Evolutionary conservation across 2,113 vertebrate genomes (phyloP).

Genomic region (Siniperca chuatsi): DNA sequence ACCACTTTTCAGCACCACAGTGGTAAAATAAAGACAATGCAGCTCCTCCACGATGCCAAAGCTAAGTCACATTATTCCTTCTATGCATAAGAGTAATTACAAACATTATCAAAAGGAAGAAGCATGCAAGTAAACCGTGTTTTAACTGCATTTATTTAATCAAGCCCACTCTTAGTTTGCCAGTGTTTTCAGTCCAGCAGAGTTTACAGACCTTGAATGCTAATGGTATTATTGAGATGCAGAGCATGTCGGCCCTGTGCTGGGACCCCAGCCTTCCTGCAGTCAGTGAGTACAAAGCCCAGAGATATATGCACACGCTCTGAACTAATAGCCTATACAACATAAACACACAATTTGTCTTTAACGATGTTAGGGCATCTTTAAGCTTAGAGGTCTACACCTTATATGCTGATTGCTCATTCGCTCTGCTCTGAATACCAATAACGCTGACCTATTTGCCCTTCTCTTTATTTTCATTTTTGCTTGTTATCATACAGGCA

Average conservation of each 20-base stretch:
- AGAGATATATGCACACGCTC: constrained; percentile 55
- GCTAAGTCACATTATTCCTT: not conserved
- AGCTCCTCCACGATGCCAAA: constrained; percentile 1
- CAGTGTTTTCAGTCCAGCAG: constrained; percentile 38
- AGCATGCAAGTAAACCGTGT: not conserved
- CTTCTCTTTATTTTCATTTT: constrained; percentile 48
- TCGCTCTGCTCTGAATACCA: constrained; percentile 38
- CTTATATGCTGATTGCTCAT: not conserved
- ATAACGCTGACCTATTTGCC: constrained; percentile 43
- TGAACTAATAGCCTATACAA: constrained; percentile 53
- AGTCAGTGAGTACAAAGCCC: constrained; percentile 55
- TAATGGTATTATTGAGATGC: constrained; percentile 73
- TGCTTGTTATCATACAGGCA: constrained; percentile 26
- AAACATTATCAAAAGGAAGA: not conserved
- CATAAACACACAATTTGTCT: constrained; percentile 54
- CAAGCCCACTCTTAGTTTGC: constrained; percentile 20
- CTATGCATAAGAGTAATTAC: not conserved
- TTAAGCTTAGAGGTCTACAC: constrained; percentile 20
- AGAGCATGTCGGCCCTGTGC: constrained; percentile 50
- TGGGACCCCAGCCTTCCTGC: constrained; percentile 51
- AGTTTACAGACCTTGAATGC: constrained; percentile 68
- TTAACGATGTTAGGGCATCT: constrained; percentile 34
- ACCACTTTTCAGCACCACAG: not conserved
- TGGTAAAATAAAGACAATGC: constrained; percentile 17
- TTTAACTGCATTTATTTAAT: constrained; percentile 29